A percentile compares a stretch with the other conserved stretches of the same genome.
Evolutionary conservation across 2,113 vertebrate genomes (phyloP).

Genomic region (Pygoscelis adeliae): DNA sequence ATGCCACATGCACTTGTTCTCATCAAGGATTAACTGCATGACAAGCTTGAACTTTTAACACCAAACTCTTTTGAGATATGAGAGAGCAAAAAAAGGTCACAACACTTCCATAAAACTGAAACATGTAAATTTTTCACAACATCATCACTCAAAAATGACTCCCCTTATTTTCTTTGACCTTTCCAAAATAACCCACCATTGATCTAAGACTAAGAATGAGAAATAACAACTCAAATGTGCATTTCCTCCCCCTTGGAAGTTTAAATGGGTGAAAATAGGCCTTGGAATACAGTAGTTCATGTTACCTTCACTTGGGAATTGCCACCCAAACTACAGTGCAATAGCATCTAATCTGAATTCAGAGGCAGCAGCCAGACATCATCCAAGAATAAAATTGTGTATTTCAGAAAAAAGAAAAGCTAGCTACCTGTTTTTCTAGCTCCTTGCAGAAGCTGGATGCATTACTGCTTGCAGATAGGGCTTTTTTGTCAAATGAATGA

Average conservation of each 20-base stretch:
- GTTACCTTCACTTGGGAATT: neutral
- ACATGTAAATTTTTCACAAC: conserved; percentile 47
- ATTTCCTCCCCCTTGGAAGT: neutral
- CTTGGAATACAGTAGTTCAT: neutral
- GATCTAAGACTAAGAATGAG: neutral
- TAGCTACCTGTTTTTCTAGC: neutral
- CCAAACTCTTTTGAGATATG: neutral
- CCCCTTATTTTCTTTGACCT: neutral
- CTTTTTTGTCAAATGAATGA: neutral
- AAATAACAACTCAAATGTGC: neutral
- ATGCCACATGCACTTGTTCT: conserved; percentile 40
- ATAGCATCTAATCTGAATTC: neutral
- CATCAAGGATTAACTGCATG: conserved; percentile 67
- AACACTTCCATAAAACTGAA: neutral
- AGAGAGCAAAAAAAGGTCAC: conserved; percentile 7
- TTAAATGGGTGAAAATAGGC: neutral
- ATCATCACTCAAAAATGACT: conserved; percentile 10
- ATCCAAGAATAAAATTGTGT: neutral
- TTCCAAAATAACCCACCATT: neutral
- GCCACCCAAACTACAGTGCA: neutral
- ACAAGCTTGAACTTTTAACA: conserved; percentile 63
- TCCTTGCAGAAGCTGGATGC: neutral
- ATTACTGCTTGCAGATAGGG: neutral
- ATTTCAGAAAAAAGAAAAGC: neutral
- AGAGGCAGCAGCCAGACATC: neutral